Evolutionary conservation across 2,113 vertebrate species (phyloP).

Genomic region (Dicrurus megarhynchus): DNA sequence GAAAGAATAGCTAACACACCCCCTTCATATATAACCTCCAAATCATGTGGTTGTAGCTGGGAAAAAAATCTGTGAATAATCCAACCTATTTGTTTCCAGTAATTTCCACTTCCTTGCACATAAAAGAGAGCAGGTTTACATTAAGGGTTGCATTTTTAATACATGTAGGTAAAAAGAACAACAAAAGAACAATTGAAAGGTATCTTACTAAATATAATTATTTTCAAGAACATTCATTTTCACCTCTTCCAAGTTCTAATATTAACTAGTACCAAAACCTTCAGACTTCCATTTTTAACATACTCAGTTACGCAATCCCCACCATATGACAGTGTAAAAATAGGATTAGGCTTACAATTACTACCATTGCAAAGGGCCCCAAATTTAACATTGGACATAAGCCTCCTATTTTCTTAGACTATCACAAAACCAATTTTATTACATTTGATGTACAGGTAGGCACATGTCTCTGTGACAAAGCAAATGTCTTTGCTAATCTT

Average conservation of each 20-base stretch:
- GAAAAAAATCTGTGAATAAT: background rate
- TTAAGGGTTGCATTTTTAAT: background rate
- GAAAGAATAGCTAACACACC: background rate
- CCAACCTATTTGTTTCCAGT: background rate
- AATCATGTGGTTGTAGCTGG: background rate
- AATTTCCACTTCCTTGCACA: background rate
- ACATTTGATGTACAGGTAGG: background rate
- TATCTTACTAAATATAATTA: background rate
- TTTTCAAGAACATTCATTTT: background rate
- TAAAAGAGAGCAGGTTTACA: background rate
- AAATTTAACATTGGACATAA: background rate
- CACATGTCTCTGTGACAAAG: background rate
- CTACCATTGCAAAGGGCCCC: background rate
- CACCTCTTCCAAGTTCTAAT: background rate
- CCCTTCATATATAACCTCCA: background rate
- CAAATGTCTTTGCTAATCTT: background rate
- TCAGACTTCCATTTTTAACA: background rate
- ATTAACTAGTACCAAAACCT: background rate
- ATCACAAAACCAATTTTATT: background rate
- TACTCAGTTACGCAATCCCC: background rate
- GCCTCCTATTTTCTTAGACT: background rate
- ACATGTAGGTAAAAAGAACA: background rate
- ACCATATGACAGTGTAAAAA: background rate
- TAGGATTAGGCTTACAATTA: background rate
- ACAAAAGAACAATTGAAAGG: background rate